Evolutionary conservation across 2,888 invertebrate genomes (phyloP).

Genomic region (Stegophylla sp.): DNA sequence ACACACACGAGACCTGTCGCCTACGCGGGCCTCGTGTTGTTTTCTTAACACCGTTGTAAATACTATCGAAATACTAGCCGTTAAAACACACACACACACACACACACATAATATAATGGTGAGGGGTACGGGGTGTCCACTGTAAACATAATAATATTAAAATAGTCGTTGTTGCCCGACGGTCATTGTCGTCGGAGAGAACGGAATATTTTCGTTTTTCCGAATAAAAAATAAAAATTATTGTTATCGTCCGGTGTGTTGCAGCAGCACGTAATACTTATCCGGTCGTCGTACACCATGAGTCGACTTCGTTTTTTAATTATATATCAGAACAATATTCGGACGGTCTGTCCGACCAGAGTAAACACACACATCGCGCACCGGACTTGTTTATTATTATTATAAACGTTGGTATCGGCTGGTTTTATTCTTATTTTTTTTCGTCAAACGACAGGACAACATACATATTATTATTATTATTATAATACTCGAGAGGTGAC

Average conservation of each 20-base stretch:
- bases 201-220: constrained; percentile 7
- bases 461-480: too few species aligned
- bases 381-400: too few species aligned
- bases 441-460: too few species aligned
- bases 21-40: neutral
- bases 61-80: constrained; percentile 45
- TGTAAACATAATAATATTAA: too few species aligned
- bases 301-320: constrained; percentile 37
- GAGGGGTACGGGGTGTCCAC: too few species aligned
- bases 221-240: constrained; percentile 17
- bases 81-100: constrained; percentile 49
- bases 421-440: too few species aligned
- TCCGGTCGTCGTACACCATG: neutral
- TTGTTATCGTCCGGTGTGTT: constrained; percentile 6
- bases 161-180: neutral
- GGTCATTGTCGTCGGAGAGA: constrained; percentile 2
- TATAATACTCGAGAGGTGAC: too few species aligned
- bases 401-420: too few species aligned
- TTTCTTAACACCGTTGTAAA: constrained; percentile 39
- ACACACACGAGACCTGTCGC: neutral
- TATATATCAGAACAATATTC: constrained; percentile 30
- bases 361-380: too few species aligned
- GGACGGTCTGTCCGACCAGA: too few species aligned
- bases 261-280: too few species aligned
- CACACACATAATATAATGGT: too few species aligned